Conservation (phyloP, 2,797 vertebrate genomes). For the Pseudochromis fuscus region DNA sequence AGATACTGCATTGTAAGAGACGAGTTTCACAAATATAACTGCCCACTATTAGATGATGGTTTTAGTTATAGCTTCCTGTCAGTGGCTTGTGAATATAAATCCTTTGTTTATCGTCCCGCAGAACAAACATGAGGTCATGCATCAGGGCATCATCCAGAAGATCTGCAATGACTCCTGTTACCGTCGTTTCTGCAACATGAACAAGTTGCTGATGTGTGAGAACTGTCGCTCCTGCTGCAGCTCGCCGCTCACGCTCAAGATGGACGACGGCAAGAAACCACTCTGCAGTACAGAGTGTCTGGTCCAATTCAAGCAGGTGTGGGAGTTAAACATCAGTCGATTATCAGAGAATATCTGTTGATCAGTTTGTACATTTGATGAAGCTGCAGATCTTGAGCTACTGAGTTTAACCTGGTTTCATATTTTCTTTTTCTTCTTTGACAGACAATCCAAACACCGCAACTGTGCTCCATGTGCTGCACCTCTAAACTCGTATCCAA, state of each 20-base stretch:
- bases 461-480: conserved; percentile 90
- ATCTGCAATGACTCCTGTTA: conserved; percentile 93
- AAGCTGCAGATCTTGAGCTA: too few relatives aligned
- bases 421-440: conserved; percentile 7
- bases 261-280: conserved; percentile 84
- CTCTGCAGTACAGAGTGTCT: conserved; percentile 89
- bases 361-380: too few relatives aligned
- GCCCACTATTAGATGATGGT: too few relatives aligned
- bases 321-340: not conserved
- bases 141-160: conserved; percentile 88
- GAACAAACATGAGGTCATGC: conserved; percentile 91
- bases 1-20: conserved; percentile 88
- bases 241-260: conserved; percentile 84
- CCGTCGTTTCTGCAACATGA: conserved; percentile 89
- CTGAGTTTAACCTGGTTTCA: too few relatives aligned
- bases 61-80: too few relatives aligned
- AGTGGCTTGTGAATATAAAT: not conserved
- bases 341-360: too few relatives aligned
- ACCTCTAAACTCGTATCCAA: conserved; percentile 81
- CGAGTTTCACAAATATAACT: not conserved
- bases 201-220: conserved; percentile 90
- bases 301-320: conserved; percentile 89
- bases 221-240: conserved; percentile 87
- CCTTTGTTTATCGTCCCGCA: conserved; percentile 60
- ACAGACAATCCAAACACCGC: conserved; percentile 88